phyloP scores from a whole-genome alignment of 2,113 vertebrate species.

The Typhlomys cinereus region DNA sequence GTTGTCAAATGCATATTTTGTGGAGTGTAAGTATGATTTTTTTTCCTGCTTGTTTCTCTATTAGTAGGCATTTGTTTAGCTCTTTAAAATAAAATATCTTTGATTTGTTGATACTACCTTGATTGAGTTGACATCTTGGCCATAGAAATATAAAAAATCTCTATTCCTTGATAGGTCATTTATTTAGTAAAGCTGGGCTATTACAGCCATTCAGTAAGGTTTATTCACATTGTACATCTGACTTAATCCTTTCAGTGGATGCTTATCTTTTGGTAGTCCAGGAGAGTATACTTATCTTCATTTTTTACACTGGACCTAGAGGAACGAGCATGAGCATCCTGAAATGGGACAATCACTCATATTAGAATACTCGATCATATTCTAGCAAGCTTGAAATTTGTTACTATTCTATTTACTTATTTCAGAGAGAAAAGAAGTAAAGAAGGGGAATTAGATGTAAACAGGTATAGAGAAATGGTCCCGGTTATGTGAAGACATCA shows the following conservation, averaged over 20 bases:
- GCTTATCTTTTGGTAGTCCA: not conserved
- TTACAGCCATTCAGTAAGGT: not conserved
- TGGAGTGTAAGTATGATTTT: conserved; percentile 88
- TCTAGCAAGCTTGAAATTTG: not conserved
- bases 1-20: conserved; percentile 93
- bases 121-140: not conserved
- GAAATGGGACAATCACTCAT: not conserved
- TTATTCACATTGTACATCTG: not conserved
- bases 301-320: not conserved
- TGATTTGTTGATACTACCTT: not conserved
- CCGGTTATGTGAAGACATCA: no score
- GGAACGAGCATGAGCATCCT: not conserved
- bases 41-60: not conserved
- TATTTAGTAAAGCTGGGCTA: not conserved
- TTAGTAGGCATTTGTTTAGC: not conserved
- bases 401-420: no score
- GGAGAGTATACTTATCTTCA: not conserved
- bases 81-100: not conserved
- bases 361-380: not conserved
- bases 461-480: no score
- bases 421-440: no score
- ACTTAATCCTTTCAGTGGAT: not conserved
- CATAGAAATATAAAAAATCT: not conserved
- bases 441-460: no score
- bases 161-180: not conserved